Evolutionary conservation across 2,888 invertebrate genomes (phyloP).

Genomic region (Hanleya hanleyi): DNA sequence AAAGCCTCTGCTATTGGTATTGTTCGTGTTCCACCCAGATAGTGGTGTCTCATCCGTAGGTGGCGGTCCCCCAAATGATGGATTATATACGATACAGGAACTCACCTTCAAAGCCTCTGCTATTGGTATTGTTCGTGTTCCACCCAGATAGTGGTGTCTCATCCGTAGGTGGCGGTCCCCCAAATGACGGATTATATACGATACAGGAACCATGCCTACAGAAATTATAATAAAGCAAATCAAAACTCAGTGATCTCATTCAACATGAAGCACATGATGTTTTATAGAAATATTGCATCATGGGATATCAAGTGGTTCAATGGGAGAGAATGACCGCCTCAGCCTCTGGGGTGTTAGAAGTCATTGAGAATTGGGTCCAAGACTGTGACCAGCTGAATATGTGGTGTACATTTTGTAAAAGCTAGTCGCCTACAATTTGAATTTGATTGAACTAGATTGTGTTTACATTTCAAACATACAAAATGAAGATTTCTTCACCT

Average conservation of each 20-base stretch:
- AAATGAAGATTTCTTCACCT: too few species aligned
- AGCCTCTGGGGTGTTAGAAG: too few species aligned
- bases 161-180: slow-evolving; percentile 63
- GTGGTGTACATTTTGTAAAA: too few species aligned
- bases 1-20: slow-evolving; percentile 66
- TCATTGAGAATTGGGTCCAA: too few species aligned
- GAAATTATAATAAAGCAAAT: neutral
- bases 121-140: slow-evolving; percentile 59
- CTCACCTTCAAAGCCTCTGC: slow-evolving; percentile 68
- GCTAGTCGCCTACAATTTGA: too few species aligned
- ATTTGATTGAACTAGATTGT: too few species aligned
- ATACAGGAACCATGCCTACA: slow-evolving; percentile 59
- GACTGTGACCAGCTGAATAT: too few species aligned
- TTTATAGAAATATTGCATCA: too few species aligned
- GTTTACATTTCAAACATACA: too few species aligned
- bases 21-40: slow-evolving; percentile 61
- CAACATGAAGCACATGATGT: too few species aligned
- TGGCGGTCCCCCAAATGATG: slow-evolving; percentile 62
- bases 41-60: slow-evolving; percentile 66
- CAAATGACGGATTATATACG: slow-evolving; percentile 60
- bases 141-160: slow-evolving; percentile 68
- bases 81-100: neutral
- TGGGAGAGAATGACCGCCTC: too few species aligned
- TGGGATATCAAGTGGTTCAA: too few species aligned
- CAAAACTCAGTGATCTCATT: neutral